Conservation (phyloP, 2,113 vertebrate genomes). For the Ramphastos sulfuratus region DNA sequence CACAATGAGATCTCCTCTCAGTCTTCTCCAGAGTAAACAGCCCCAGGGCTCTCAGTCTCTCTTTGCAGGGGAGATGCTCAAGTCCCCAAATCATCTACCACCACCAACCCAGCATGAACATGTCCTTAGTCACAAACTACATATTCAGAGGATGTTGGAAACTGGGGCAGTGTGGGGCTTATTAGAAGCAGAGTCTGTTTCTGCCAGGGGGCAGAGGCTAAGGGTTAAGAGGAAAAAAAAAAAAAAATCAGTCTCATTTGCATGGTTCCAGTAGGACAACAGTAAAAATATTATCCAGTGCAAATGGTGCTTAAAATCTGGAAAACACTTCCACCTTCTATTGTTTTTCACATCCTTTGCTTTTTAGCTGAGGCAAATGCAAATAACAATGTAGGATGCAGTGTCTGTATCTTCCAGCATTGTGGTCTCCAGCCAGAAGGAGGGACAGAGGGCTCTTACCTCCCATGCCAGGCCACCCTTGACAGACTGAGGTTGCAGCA, state of each 20-base stretch:
- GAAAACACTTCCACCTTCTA: neutral
- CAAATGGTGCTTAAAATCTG: neutral
- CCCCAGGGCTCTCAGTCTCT: too few relatives aligned
- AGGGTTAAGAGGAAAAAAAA: neutral
- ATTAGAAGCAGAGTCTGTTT: neutral
- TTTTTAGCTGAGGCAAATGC: neutral
- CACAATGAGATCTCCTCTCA: too few relatives aligned
- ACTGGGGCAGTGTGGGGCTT: rapidly evolving
- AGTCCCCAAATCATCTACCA: neutral
- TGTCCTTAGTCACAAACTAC: neutral
- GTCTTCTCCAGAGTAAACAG: too few relatives aligned
- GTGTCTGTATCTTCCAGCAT: neutral
- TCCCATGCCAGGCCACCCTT: neutral
- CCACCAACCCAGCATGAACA: neutral
- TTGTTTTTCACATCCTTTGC: neutral
- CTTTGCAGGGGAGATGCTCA: too few relatives aligned
- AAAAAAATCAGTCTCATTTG: neutral
- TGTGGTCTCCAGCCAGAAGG: neutral
- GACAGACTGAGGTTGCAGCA: neutral
- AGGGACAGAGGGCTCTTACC: neutral
- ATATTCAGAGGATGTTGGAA: neutral
- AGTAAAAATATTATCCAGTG: neutral
- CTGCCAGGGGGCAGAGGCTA: neutral
- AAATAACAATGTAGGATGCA: neutral
- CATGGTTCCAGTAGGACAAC: neutral